Evolutionary conservation across 1,140 invertebrate species (phyloP), one percentile per base, ranked within the genome.

Genomic region (Leptinotarsa defecta): DNA sequence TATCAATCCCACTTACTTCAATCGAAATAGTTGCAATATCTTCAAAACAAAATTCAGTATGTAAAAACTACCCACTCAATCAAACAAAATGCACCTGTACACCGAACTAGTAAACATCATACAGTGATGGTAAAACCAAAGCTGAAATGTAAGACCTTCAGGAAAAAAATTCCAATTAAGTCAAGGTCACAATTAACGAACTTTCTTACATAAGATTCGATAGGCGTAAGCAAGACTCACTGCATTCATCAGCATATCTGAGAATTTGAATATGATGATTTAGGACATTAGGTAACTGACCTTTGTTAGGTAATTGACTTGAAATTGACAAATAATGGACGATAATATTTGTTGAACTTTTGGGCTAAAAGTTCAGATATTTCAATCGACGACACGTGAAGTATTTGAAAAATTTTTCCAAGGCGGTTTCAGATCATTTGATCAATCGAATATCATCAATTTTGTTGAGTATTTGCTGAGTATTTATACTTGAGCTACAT

Each of bases 161-260:
- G 52, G 20, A 20, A 72, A 72, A 34, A 70, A 61, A 27, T 72
- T 20, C 61, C 70, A 72, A 72, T 72, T 72, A 34, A 72, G 70
- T 72, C 70, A 72, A 72, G 70, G 70, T 72, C 24, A 62, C 24
- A 61, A 62, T 72, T 72, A 62, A 72, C 8, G 63, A 72, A 72
- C 70, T 72, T 72, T 72, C 70, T 72, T 72, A 72, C 48, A 72
- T 72, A 72, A 72, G 34, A n/a, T 4, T 49, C 19, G 48, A 65
- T 65, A 34, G 24, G 15, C 13, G 13, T 20, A 13, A 22, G 64
- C 64, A 19, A 15, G 20, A 17, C 64, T 65, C 13, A 20, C 11
- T 20, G 64, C 17, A 34, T 62, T 13, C 22, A 65, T 24, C 2
- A 22, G 64, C 64, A 22, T 65, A 6, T 24, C 64, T 20, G 15